A percentile compares a stretch with the other conserved stretches of the same genome.
These are phyloP conservation scores for Microtus pennsylvanicus DNA, from an alignment of 2,113 vertebrate species.

Conservation along the genomic window DNA sequence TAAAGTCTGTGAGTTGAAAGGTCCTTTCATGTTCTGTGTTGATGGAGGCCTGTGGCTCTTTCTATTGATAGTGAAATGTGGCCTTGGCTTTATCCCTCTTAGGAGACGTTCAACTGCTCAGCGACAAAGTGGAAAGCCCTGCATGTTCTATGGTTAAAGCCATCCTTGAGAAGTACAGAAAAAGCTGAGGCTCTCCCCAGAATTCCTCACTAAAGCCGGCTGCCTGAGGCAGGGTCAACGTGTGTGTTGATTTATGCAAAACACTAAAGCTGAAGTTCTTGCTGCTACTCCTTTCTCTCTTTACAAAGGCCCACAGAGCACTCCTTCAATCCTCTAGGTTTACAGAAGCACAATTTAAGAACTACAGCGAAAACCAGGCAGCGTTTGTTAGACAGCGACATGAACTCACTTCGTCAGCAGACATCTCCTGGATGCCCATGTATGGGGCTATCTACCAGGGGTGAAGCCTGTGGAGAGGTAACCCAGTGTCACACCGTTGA, in stretches of 20 bases:
- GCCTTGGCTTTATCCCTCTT: background rate
- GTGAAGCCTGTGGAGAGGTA: background rate
- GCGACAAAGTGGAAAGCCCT: background rate
- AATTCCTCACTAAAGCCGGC: background rate
- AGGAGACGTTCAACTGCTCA: background rate
- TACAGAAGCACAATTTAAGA: background rate
- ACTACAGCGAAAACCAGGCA: no score
- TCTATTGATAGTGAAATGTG: background rate
- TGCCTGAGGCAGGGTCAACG: rapidly evolving
- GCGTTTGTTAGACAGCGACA: background rate
- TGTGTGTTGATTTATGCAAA: background rate
- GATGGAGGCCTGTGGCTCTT: background rate
- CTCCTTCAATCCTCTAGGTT: background rate
- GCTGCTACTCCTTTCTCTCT: no score
- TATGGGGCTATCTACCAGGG: background rate
- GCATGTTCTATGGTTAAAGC: background rate
- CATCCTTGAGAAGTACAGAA: background rate
- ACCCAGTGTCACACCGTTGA: rapidly evolving
- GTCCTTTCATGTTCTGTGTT: background rate
- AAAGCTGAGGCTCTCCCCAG: background rate
- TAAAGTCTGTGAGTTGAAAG: background rate
- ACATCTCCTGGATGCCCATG: background rate
- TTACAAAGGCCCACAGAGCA: background rate
- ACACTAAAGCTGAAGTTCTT: background rate
- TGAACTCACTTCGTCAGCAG: background rate